A percentile compares a stretch with the other conserved stretches of the same genome.
These are phyloP conservation scores for Heptranchias perlo DNA, from an alignment of 2,113 vertebrate species.

Conservation along the genomic window DNA sequence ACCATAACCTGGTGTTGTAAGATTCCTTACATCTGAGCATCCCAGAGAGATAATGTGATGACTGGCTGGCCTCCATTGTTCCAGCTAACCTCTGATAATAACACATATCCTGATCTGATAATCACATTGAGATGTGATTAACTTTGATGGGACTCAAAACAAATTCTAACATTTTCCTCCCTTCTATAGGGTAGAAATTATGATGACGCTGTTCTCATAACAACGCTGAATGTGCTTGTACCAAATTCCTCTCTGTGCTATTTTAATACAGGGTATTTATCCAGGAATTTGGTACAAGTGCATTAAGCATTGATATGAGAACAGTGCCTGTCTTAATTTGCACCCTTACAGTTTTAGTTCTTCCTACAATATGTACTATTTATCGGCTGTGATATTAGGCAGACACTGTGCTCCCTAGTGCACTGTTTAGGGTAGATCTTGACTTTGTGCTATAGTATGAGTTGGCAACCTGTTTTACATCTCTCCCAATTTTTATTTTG, in stretches of 20 bases:
- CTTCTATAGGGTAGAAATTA: neutral
- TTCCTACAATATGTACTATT: neutral
- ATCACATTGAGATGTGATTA: too few species aligned
- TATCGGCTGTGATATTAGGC: neutral
- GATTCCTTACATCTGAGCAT: too few species aligned
- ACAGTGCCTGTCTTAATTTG: neutral
- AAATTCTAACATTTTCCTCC: too few species aligned
- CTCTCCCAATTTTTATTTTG: neutral
- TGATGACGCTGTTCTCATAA: neutral
- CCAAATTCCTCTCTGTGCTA: neutral
- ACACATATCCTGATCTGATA: too few species aligned
- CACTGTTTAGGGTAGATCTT: neutral
- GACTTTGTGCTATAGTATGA: neutral
- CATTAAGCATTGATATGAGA: neutral
- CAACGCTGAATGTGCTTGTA: neutral
- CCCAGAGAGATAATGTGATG: too few species aligned
- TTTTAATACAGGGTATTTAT: neutral
- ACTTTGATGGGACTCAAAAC: too few species aligned
- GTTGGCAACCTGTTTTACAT: neutral
- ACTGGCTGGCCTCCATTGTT: too few species aligned
- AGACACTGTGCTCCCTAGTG: neutral
- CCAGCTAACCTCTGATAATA: too few species aligned
- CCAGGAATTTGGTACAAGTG: neutral
- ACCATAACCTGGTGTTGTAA: too few species aligned
- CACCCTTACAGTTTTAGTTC: neutral